Percentiles rank a stretch among this genome's conserved stretches.
Conservation (phyloP, 2,888 invertebrate species). For the Petrolisthes cinctipes region DNA sequence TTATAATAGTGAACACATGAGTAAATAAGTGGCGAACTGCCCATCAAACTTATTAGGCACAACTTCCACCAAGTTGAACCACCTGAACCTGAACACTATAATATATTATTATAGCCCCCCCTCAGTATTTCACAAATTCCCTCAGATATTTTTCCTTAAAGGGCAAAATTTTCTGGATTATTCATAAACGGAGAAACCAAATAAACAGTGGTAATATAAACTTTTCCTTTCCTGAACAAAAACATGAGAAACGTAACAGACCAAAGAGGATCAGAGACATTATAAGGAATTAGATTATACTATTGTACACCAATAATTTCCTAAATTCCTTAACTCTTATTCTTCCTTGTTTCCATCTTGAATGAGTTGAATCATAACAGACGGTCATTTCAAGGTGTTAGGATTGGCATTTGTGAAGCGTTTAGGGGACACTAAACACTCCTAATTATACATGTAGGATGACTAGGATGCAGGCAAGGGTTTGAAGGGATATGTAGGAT, state of each 20-base stretch:
- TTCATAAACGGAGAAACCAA: slow-evolving; percentile 18
- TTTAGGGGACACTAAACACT: neutral
- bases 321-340: neutral
- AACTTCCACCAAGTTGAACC: too few relatives aligned
- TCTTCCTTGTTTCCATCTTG: neutral
- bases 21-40: too few relatives aligned
- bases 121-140: too few relatives aligned
- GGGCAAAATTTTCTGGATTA: neutral
- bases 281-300: neutral
- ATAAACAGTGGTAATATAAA: neutral
- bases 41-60: too few relatives aligned
- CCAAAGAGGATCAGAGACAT: neutral
- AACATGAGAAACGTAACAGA: neutral
- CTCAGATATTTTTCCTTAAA: neutral
- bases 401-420: neutral
- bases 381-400: neutral
- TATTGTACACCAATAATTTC: neutral
- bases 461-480: too few relatives aligned
- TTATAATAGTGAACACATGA: too few relatives aligned
- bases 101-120: too few relatives aligned
- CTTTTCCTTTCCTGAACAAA: neutral
- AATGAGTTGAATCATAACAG: neutral
- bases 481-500: neutral
- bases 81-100: too few relatives aligned
- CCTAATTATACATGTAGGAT: neutral